Evolutionary conservation across 2,797 vertebrate genomes (phyloP), one percentile per base, ranked within the genome.

Genomic region (Paguma larvata): DNA sequence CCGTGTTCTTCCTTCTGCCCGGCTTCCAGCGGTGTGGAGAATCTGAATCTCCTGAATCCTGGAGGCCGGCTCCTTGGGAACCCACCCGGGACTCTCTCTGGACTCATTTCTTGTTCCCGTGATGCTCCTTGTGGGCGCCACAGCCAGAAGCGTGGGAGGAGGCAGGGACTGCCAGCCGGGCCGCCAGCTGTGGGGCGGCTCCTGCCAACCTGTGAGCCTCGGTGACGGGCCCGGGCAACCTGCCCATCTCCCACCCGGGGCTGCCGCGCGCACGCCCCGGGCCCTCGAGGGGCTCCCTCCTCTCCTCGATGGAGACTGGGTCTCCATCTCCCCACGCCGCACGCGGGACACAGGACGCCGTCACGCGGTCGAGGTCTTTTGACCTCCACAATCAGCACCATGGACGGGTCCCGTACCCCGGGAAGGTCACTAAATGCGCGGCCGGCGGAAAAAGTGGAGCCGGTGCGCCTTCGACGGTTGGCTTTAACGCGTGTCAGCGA

Each of bases 371-470:
- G 11, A 25, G 46, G 7, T 48, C 30, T n/a, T 21, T 6, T 23
- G 18, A 53, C 59, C 62, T n/a, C 15, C 67, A 16, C 32, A 16
- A 1, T 34, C 18, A 73, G 53, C 7, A 11, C 44, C 13, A 19
- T 10, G n/a, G n/a, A 34, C 9, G 1, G 14, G 48, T 59, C 27
- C 27, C 4, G 46, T 14, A 16, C 27, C 27, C 1, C 27, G 46
- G 53, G 62, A 48, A 41, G 32, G 19, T 63, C 4, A 1, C 0
- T 12, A 56, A 34, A 15, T 65, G 5, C 21, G 53, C 30, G 6
- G 7, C 30, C 16, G 1, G 2, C n/a, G 27, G 30, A 13, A 18
- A 3, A 6, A 41, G 15, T 4, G 48, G 53, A 1, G 1, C 21
- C 3, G 0, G 3, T 0, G 4, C 38, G 62, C 32, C 79, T 77